Evolutionary conservation across 2,797 vertebrate species (phyloP).

Genomic region (Ctenopoma multispine): DNA sequence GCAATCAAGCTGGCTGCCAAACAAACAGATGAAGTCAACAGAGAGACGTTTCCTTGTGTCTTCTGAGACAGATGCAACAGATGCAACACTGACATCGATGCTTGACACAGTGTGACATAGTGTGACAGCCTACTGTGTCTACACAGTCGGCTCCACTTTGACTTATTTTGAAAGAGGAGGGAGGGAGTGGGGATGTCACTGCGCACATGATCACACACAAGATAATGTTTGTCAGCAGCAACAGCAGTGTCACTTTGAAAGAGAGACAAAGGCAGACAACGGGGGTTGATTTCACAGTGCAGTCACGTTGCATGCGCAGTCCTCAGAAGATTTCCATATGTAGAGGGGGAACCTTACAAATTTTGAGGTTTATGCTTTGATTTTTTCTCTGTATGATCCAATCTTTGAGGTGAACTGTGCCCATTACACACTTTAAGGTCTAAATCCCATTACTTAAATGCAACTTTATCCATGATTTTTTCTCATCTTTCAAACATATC

Average conservation of each 20-base stretch:
- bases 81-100: constrained; percentile 80
- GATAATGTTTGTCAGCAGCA: constrained; percentile 86
- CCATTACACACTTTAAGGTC: constrained; percentile 66
- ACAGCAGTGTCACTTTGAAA: constrained; percentile 70
- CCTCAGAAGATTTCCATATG: constrained; percentile 60
- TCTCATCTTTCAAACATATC: constrained; percentile 61
- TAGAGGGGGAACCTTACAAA: background rate
- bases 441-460: constrained; percentile 73
- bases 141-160: constrained; percentile 76
- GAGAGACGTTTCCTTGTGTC: constrained; percentile 79
- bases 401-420: constrained; percentile 60
- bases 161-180: constrained; percentile 61
- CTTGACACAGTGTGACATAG: constrained; percentile 82
- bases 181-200: constrained; percentile 54
- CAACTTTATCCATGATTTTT: constrained; percentile 60
- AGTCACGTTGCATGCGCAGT: constrained; percentile 62
- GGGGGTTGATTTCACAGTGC: constrained; percentile 78
- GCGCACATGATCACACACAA: constrained; percentile 83
- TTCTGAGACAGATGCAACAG: constrained; percentile 81
- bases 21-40: constrained; percentile 87
- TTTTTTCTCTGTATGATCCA: constrained; percentile 60
- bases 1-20: constrained; percentile 85
- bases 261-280: constrained; percentile 72
- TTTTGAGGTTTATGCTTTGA: constrained; percentile 52
- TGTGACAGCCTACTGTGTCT: constrained; percentile 80